Evolutionary conservation across 2,797 vertebrate genomes (phyloP).

Genomic region (Florisuga fusca): DNA sequence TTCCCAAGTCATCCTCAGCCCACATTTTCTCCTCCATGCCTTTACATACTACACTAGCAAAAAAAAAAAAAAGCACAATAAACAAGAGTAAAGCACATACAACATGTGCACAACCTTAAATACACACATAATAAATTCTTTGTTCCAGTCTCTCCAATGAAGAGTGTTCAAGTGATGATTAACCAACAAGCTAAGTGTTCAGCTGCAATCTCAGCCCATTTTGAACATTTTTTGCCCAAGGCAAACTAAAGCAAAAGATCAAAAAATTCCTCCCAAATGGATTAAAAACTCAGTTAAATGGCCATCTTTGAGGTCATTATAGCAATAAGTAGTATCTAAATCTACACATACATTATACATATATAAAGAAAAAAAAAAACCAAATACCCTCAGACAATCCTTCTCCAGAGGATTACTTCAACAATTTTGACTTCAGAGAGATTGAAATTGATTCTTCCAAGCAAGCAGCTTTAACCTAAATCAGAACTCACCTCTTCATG

Average conservation of each 20-base stretch:
- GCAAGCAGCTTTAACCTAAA: conserved; percentile 55
- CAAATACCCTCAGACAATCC: not conserved
- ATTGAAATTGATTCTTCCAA: conserved; percentile 53
- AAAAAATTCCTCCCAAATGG: not conserved
- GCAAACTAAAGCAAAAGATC: conserved; percentile 8
- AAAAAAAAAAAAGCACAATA: conserved; percentile 1
- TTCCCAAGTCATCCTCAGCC: not conserved
- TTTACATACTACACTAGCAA: not conserved
- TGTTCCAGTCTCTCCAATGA: not conserved
- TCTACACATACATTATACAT: not conserved
- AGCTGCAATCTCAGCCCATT: conserved; percentile 26
- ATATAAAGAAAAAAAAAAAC: not conserved
- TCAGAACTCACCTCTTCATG: conserved; percentile 47
- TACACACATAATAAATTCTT: not conserved
- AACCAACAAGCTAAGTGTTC: conserved; percentile 29
- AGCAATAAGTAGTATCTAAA: not conserved
- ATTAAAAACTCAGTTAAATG: conserved; percentile 48
- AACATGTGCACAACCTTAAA: not conserved
- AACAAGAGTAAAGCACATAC: not conserved
- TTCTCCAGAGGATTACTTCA: conserved; percentile 29
- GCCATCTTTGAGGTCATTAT: conserved; percentile 2
- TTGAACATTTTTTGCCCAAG: conserved; percentile 24
- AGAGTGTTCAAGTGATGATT: conserved; percentile 44
- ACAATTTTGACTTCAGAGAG: conserved; percentile 25
- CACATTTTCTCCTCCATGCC: not conserved